Evolutionary conservation across 1,140 invertebrate species (phyloP).

Genomic region (Brachionus calyciflorus): DNA sequence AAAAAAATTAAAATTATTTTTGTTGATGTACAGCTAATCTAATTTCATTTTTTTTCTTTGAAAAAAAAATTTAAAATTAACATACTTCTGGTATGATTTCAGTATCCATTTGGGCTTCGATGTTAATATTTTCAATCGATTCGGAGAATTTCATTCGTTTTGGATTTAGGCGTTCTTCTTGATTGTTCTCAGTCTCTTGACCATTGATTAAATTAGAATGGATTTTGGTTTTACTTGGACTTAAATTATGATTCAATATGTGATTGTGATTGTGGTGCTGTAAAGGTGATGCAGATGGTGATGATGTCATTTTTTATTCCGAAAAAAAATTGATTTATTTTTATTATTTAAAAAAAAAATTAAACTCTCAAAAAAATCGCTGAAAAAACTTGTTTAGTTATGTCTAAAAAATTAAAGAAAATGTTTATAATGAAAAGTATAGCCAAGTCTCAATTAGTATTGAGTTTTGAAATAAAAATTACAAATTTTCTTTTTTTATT

Average conservation of each 20-base stretch:
- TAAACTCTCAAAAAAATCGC: too few species aligned
- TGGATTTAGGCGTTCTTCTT: constrained; percentile 3
- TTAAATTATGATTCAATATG: constrained; percentile 9
- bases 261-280: constrained; percentile 31
- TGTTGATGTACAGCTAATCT: too few species aligned
- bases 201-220: background rate
- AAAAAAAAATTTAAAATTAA: too few species aligned
- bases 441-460: too few species aligned
- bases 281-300: constrained; percentile 32
- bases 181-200: background rate
- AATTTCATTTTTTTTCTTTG: too few species aligned
- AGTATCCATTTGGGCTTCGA: background rate
- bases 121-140: constrained; percentile 20
- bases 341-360: too few species aligned
- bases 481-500: background rate
- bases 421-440: too few species aligned
- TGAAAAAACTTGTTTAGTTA: background rate
- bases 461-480: background rate
- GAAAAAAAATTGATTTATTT: too few species aligned
- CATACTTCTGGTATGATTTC: background rate
- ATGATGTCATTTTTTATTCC: constrained; percentile 10
- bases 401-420: background rate
- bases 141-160: constrained; percentile 34
- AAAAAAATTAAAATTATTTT: too few species aligned
- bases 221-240: constrained; percentile 20